Conservation (phyloP, 1,140 invertebrate genomes). For the Heliconius congener region DNA sequence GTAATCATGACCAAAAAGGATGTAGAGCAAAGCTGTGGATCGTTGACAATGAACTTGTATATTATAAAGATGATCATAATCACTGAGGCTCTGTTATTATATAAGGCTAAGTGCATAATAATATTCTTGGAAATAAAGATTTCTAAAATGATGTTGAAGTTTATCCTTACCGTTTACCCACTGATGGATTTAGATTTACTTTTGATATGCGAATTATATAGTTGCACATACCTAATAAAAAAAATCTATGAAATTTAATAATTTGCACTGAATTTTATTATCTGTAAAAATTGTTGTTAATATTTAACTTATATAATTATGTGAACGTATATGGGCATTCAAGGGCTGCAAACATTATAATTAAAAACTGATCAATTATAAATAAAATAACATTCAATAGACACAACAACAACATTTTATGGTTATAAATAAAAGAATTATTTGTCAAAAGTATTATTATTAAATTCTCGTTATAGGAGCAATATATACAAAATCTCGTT, state of each 20-base stretch:
- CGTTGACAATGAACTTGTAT: conserved; percentile 34
- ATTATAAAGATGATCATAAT: conserved; percentile 20
- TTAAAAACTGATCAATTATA: not conserved
- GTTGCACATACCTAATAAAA: too few species aligned
- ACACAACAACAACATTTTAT: not conserved
- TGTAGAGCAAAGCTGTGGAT: conserved; percentile 48
- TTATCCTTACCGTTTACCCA: not conserved
- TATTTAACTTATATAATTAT: too few species aligned
- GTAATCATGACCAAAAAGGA: conserved; percentile 44
- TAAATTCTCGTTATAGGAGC: not conserved
- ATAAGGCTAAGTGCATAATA: not conserved
- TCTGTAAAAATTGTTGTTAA: too few species aligned
- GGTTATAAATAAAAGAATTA: not conserved
- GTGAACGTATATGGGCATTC: too few species aligned
- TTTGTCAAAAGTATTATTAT: not conserved
- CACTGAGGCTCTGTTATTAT: not conserved
- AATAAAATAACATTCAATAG: not conserved
- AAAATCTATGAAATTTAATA: too few species aligned
- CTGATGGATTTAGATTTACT: not conserved
- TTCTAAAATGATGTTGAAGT: not conserved
- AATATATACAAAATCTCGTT: conserved; percentile 11
- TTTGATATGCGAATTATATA: too few species aligned
- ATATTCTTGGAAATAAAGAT: not conserved
- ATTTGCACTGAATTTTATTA: too few species aligned
- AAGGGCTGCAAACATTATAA: too few species aligned